Percentiles rank a stretch among this genome's conserved stretches.
phyloP scores from a whole-genome alignment of 2,797 vertebrate species.

The Melanotaenia parkinsoni region DNA sequence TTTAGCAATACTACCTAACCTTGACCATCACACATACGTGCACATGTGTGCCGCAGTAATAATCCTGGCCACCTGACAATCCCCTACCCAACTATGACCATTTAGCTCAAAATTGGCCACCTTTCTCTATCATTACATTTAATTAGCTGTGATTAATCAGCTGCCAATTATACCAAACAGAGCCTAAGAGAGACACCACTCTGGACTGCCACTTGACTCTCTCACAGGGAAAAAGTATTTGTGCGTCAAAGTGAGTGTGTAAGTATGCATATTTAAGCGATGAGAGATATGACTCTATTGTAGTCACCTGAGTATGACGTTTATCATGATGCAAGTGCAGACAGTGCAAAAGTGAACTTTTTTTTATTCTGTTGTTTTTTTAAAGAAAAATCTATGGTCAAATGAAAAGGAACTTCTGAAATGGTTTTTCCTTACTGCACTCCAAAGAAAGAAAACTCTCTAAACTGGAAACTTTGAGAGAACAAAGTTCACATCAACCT shows the following conservation, averaged over 20 bases:
- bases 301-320: conserved; percentile 22
- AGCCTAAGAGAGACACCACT: conserved; percentile 79
- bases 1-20: conserved; percentile 80
- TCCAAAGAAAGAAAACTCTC: background rate
- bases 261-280: conserved; percentile 51
- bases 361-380: conserved; percentile 3
- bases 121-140: conserved; percentile 87
- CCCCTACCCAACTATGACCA: conserved; percentile 77
- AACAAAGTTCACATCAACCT: background rate
- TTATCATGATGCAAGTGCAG: conserved; percentile 4
- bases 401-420: conserved; percentile 13
- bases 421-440: background rate
- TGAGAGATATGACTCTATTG: conserved; percentile 47
- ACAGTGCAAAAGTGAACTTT: conserved; percentile 40
- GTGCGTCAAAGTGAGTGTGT: conserved; percentile 45
- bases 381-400: conserved; percentile 9
- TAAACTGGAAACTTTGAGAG: background rate
- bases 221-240: conserved; percentile 43
- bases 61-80: conserved; percentile 70
- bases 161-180: conserved; percentile 85
- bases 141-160: conserved; percentile 87
- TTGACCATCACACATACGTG: conserved; percentile 68
- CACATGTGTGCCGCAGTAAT: conserved; percentile 60
- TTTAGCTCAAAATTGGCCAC: conserved; percentile 83
- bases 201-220: conserved; percentile 75